Conservation (phyloP, 2,113 vertebrate genomes). For the Eolophus roseicapilla region DNA sequence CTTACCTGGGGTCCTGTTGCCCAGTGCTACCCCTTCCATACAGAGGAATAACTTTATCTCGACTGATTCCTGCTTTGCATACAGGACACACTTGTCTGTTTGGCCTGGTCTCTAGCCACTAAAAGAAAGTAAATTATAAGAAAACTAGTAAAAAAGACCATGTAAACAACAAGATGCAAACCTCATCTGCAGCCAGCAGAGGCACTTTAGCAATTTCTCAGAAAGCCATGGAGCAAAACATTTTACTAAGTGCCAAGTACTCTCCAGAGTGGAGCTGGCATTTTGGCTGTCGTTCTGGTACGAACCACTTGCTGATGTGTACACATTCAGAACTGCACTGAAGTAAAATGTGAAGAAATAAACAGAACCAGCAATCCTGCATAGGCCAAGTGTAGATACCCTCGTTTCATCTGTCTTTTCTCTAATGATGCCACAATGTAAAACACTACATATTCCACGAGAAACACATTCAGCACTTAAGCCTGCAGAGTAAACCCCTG, state of each 20-base stretch:
- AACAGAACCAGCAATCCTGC: background rate
- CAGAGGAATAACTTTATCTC: conserved; percentile 97
- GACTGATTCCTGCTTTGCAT: conserved; percentile 97
- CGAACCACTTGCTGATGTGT: background rate
- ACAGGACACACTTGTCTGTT: conserved; percentile 98
- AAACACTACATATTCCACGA: background rate
- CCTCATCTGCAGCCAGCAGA: background rate
- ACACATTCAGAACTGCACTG: background rate
- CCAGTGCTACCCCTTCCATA: conserved; percentile 96
- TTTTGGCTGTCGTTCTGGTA: background rate
- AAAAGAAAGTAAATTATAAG: background rate
- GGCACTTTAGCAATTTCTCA: background rate
- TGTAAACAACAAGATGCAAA: background rate
- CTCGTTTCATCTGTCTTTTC: background rate
- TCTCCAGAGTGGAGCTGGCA: background rate
- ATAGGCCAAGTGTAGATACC: background rate
- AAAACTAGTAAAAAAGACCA: background rate
- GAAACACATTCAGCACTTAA: background rate
- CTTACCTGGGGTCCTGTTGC: conserved; percentile 96
- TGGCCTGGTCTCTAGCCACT: conserved; percentile 98
- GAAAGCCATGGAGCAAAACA: background rate
- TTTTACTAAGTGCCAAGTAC: background rate
- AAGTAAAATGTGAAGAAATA: background rate
- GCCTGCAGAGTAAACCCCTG: background rate
- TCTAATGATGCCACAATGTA: background rate